Conservation (phyloP, 2,888 invertebrate genomes). For the Tethea ocularis region DNA sequence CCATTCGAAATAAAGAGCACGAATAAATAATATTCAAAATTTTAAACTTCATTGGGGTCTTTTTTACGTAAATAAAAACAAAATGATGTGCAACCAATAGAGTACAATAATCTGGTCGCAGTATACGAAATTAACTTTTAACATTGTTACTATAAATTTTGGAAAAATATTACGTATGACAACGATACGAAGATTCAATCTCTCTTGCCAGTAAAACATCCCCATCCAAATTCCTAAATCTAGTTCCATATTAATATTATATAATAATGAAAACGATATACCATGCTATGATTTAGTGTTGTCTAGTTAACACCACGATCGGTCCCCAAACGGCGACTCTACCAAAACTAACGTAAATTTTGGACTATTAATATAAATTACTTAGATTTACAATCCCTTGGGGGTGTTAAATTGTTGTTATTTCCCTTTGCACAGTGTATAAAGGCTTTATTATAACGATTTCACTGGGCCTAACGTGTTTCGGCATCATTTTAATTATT, state of each 20-base stretch:
- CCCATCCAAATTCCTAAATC: not conserved
- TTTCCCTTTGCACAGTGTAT: slow-evolving; percentile 57
- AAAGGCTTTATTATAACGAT: slow-evolving; percentile 59
- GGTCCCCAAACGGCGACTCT: slow-evolving; percentile 69
- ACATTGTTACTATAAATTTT: too few relatives aligned
- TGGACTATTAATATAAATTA: slow-evolving; percentile 79
- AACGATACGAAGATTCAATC: too few relatives aligned
- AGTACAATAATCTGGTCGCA: too few relatives aligned
- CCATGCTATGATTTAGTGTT: slow-evolving; percentile 65
- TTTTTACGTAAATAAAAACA: too few relatives aligned
- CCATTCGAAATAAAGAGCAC: too few relatives aligned
- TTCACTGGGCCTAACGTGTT: slow-evolving; percentile 50
- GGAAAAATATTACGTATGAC: too few relatives aligned
- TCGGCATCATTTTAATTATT: slow-evolving; percentile 64
- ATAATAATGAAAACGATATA: slow-evolving; percentile 37
- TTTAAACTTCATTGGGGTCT: too few relatives aligned
- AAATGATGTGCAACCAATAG: too few relatives aligned
- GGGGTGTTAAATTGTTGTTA: slow-evolving; percentile 70
- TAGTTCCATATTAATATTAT: slow-evolving; percentile 23
- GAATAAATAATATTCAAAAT: too few relatives aligned
- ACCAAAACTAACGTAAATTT: slow-evolving; percentile 74
- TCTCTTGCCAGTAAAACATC: not conserved
- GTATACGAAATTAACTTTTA: too few relatives aligned
- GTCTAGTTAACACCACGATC: slow-evolving; percentile 60
- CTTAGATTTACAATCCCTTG: slow-evolving; percentile 75